phyloP scores from a whole-genome alignment of 2,888 invertebrate species.

The Hypomecis punctinalis region DNA sequence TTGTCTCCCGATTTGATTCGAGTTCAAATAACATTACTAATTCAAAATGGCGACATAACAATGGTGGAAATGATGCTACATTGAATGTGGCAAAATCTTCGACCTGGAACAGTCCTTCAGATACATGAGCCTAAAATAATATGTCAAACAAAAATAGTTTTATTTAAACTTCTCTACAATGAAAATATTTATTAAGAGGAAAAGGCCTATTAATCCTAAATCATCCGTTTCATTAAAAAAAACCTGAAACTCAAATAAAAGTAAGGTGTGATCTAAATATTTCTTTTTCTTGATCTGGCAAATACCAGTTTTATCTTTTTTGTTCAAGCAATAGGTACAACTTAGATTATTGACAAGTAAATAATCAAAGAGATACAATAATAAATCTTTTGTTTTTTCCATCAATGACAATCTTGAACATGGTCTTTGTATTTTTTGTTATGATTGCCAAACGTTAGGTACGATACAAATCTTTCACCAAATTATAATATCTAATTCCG shows the following conservation, averaged over 20 bases:
- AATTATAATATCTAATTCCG: neutral
- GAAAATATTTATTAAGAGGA: neutral
- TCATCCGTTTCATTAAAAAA: neutral
- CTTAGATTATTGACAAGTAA: too few species aligned
- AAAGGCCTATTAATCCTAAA: too few species aligned
- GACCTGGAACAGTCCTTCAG: neutral
- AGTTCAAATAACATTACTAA: slow-evolving; percentile 22
- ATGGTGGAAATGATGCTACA: slow-evolving; percentile 23
- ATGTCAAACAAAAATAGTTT: slow-evolving; percentile 5
- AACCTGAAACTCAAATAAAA: neutral
- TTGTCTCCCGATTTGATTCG: slow-evolving; percentile 20
- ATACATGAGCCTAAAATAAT: slow-evolving; percentile 9
- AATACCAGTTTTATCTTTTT: neutral
- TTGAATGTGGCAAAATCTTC: slow-evolving; percentile 9
- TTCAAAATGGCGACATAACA: slow-evolving; percentile 26
- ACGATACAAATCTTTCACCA: too few species aligned
- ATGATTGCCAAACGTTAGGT: too few species aligned
- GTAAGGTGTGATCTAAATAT: neutral
- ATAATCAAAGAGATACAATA: too few species aligned
- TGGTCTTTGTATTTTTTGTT: too few species aligned
- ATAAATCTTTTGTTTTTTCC: too few species aligned
- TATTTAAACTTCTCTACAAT: neutral
- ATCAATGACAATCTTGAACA: too few species aligned
- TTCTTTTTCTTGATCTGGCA: neutral
- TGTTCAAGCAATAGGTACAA: too few species aligned